These are phyloP conservation scores for Stegophylla sp. DNA, from an alignment of 2,888 invertebrate genomes.

Conservation along the genomic window DNA sequence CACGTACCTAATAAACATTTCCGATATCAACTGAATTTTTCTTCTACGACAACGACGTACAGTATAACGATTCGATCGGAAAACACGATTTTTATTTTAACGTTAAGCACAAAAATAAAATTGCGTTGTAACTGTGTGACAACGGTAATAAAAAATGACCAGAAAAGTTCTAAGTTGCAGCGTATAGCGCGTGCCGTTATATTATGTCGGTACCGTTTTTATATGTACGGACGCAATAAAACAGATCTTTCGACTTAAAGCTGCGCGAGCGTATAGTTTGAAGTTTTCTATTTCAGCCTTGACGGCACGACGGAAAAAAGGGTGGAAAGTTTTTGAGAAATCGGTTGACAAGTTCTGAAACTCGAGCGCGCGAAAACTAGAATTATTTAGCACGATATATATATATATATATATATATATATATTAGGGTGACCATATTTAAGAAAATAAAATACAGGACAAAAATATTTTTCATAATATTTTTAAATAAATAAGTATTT, in stretches of 20 bases:
- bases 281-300: constrained; percentile 22
- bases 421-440: too few species aligned
- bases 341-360: constrained; percentile 1
- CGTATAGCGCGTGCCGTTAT: background rate
- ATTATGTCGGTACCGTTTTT: background rate
- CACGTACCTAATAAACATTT: too few species aligned
- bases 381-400: constrained; percentile 6
- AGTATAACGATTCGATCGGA: too few species aligned
- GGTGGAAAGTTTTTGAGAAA: constrained; percentile 16
- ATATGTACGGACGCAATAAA: constrained; percentile 8
- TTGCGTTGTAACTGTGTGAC: background rate
- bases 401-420: too few species aligned
- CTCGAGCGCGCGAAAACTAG: background rate
- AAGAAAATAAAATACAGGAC: too few species aligned
- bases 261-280: background rate
- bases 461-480: too few species aligned
- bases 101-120: background rate
- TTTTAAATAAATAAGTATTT: too few species aligned
- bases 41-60: too few species aligned
- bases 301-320: background rate
- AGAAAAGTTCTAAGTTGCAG: constrained; percentile 15
- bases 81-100: background rate
- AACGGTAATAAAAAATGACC: constrained; percentile 10
- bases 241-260: constrained; percentile 3
- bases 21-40: too few species aligned